A percentile compares a stretch with the other conserved stretches of the same genome.
These are phyloP conservation scores for Embiotoca jacksoni DNA, from an alignment of 2,113 vertebrate genomes.

Conservation along the genomic window DNA sequence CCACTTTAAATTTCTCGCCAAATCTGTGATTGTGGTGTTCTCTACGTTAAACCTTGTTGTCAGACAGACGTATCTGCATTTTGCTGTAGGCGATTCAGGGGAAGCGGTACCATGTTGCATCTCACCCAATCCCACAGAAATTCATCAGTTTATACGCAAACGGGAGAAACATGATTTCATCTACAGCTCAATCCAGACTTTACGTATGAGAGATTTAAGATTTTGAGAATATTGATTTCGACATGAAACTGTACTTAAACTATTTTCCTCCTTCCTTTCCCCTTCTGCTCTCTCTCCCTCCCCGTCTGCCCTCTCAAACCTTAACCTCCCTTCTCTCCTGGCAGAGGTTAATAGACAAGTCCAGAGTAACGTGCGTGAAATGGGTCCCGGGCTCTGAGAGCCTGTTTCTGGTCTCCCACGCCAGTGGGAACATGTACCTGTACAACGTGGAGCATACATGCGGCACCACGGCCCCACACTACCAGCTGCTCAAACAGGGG, in stretches of 20 bases:
- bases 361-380: constrained; percentile 97
- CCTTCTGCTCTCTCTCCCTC: background rate
- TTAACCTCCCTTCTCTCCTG: constrained; percentile 56
- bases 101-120: too few species aligned
- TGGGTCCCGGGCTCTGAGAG: constrained; percentile 99
- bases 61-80: background rate
- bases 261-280: constrained; percentile 8
- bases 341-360: constrained; percentile 99
- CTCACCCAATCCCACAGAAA: too few species aligned
- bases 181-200: background rate
- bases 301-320: constrained; percentile 22
- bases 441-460: constrained; percentile 99
- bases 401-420: constrained; percentile 97
- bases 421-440: constrained; percentile 98
- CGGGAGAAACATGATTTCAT: too few species aligned
- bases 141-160: too few species aligned
- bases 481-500: constrained; percentile 99
- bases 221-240: background rate
- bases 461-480: constrained; percentile 96
- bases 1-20: background rate
- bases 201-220: background rate
- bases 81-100: too few species aligned
- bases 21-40: background rate
- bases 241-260: constrained; percentile 22
- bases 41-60: background rate